These are phyloP conservation scores for Eupeodes latifasciatus DNA, from an alignment of 2,888 invertebrate genomes.

Conservation along the genomic window DNA sequence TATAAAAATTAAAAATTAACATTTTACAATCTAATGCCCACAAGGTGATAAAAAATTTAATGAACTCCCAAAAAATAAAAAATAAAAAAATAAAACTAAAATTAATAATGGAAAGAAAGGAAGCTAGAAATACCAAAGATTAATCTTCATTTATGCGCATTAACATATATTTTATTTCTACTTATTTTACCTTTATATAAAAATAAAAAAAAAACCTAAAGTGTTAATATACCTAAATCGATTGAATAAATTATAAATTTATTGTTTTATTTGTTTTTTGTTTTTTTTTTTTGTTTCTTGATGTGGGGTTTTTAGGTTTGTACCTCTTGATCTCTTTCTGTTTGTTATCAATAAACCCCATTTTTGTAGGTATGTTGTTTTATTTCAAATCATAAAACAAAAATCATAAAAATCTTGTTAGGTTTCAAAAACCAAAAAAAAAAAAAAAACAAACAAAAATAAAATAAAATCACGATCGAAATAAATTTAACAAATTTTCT, in stretches of 20 bases:
- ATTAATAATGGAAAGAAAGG: slow-evolving; percentile 51
- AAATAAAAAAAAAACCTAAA: slow-evolving; percentile 14
- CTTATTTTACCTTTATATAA: not conserved
- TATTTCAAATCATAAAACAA: slow-evolving; percentile 58
- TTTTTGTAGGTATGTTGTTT: slow-evolving; percentile 9
- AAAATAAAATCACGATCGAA: slow-evolving; percentile 5
- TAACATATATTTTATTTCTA: slow-evolving; percentile 25
- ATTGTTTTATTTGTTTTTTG: slow-evolving; percentile 26
- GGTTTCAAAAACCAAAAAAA: slow-evolving; percentile 1
- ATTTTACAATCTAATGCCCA: slow-evolving; percentile 67
- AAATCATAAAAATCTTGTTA: slow-evolving; percentile 43
- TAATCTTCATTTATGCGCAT: slow-evolving; percentile 74
- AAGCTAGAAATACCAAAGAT: slow-evolving; percentile 62
- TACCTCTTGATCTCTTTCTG: slow-evolving; percentile 11
- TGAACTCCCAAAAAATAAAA: slow-evolving; percentile 34
- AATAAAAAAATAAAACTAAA: slow-evolving; percentile 7
- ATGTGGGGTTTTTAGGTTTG: not conserved
- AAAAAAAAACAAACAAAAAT: no score
- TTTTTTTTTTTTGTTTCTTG: slow-evolving; percentile 18
- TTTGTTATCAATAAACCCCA: not conserved
- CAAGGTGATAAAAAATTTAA: slow-evolving; percentile 65
- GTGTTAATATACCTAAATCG: slow-evolving; percentile 66
- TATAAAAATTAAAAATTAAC: slow-evolving; percentile 28
- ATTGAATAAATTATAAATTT: slow-evolving; percentile 72
- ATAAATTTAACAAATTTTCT: slow-evolving; percentile 30